A percentile compares a stretch with the other conserved stretches of the same genome.
Evolutionary conservation across 2,113 vertebrate genomes (phyloP).

Genomic region (Patagioenas fasciata): DNA sequence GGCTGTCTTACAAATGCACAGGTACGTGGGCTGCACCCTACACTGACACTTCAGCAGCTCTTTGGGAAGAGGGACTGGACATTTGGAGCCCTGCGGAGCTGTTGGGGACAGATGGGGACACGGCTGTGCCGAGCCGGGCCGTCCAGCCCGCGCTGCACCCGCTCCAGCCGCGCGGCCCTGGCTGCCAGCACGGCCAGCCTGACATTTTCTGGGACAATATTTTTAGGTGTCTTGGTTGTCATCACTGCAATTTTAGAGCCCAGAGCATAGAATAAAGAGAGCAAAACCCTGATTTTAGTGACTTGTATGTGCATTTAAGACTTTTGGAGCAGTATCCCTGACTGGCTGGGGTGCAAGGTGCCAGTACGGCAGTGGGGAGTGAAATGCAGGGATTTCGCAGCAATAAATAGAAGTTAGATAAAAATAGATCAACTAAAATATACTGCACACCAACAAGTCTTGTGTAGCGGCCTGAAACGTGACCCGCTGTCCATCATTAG

Average conservation of each 20-base stretch:
- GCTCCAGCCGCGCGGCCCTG: neutral
- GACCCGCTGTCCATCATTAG: rapidly evolving
- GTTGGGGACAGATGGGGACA: rapidly evolving
- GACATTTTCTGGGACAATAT: neutral
- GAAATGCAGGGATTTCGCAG: neutral
- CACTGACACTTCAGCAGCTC: neutral
- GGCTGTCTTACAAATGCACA: neutral
- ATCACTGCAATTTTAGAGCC: neutral
- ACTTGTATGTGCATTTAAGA: rapidly evolving
- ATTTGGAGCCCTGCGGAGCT: neutral
- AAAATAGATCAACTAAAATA: neutral
- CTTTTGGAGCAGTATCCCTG: neutral
- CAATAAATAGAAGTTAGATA: neutral
- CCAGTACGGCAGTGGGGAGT: neutral
- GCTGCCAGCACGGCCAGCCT: rapidly evolving
- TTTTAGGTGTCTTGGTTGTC: neutral
- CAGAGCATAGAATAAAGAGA: neutral
- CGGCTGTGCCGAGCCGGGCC: rapidly evolving
- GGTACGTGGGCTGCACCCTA: neutral
- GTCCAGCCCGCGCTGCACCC: rapidly evolving
- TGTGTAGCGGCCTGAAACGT: neutral
- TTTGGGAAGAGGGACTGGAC: neutral
- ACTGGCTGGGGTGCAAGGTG: neutral
- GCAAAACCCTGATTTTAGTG: neutral
- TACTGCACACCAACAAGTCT: rapidly evolving